Percentiles rank a stretch among this genome's conserved stretches.
These are phyloP conservation scores for Goniozus legneri DNA, from an alignment of 1,140 invertebrate genomes.

Conservation along the genomic window DNA sequence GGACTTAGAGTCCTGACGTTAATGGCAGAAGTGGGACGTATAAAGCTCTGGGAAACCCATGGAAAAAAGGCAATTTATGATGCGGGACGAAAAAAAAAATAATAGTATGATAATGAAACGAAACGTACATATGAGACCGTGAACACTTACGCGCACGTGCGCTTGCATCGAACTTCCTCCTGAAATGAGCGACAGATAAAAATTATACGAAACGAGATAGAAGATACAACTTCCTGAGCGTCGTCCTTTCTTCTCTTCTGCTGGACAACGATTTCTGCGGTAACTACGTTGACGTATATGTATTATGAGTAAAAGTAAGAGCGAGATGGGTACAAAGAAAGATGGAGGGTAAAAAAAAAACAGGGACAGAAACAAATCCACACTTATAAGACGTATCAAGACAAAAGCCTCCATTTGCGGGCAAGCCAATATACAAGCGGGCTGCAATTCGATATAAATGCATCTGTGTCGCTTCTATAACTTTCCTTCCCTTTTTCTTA, in stretches of 20 bases:
- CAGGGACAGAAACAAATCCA: conserved; percentile 47
- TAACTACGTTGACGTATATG: no score
- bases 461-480: conserved; percentile 44
- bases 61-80: conserved; percentile 45
- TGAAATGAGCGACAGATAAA: conserved; percentile 1
- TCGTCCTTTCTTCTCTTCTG: no score
- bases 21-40: conserved; percentile 46
- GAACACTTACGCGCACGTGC: no score
- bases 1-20: conserved; percentile 29
- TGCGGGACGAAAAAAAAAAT: conserved; percentile 35
- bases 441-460: conserved; percentile 52
- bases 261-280: no score
- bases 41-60: conserved; percentile 39
- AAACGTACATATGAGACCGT: no score
- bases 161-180: no score
- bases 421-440: conserved; percentile 42
- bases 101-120: conserved; percentile 48
- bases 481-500: conserved; percentile 14
- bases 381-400: conserved; percentile 50
- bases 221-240: no score
- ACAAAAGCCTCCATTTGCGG: conserved; percentile 50
- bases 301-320: conserved; percentile 12
- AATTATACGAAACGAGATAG: conserved; percentile 9
- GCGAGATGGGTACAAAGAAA: conserved; percentile 16
- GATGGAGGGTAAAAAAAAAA: conserved; percentile 16